phyloP scores from a whole-genome alignment of 30 jellyfish, hydroid and myxozoan species.

The Pelagia noctiluca region DNA sequence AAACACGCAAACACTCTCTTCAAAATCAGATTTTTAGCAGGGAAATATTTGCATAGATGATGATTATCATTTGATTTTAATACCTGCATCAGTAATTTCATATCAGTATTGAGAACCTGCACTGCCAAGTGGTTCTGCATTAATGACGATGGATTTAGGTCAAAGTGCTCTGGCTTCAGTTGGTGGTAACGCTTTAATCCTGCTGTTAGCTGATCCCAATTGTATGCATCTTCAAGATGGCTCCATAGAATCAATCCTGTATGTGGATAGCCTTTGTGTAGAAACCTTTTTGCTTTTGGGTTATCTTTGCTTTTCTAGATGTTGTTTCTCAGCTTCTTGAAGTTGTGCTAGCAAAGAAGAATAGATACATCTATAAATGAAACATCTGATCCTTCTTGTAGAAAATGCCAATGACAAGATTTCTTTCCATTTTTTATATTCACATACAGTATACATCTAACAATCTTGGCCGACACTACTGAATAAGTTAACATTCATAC shows the following conservation, averaged over 20 bases:
- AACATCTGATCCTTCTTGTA: slow-evolving; percentile 3
- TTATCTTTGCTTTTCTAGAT: slow-evolving; percentile 1
- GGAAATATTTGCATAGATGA: no score
- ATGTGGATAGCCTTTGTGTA: background rate
- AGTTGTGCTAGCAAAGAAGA: slow-evolving; percentile 2
- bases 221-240: slow-evolving; percentile 18
- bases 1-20: no score
- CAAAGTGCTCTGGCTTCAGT: slow-evolving; percentile 22
- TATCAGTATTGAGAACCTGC: slow-evolving; percentile 34
- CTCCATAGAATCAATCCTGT: slow-evolving; percentile 10
- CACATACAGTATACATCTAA: no score
- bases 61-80: no score
- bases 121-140: slow-evolving; percentile 21
- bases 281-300: slow-evolving; percentile 10
- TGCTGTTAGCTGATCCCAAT: slow-evolving; percentile 2
- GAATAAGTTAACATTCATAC: no score
- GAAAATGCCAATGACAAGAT: slow-evolving; percentile 1
- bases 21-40: no score
- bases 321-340: slow-evolving; percentile 18
- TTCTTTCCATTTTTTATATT: no score
- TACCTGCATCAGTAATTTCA: background rate
- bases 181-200: background rate
- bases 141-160: background rate
- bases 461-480: no score
- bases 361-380: background rate